Conservation (phyloP, 2,888 invertebrate genomes). For the Protophormia terraenovae region DNA sequence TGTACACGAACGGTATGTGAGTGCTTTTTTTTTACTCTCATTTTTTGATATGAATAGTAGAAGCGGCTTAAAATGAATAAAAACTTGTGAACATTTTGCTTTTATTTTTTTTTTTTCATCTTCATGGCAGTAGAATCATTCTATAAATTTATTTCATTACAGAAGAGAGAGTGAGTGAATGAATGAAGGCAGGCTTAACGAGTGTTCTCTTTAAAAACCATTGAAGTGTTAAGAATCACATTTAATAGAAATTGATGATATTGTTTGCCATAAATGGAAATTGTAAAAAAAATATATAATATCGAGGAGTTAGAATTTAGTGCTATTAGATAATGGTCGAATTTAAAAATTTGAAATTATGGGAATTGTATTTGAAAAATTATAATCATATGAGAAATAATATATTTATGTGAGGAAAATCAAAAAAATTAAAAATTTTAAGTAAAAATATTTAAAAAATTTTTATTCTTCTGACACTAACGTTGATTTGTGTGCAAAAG, state of each 20-base stretch:
- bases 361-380: no score
- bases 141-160: conserved; percentile 11
- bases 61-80: conserved; percentile 21
- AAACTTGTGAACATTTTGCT: conserved; percentile 45
- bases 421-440: no score
- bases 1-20: not conserved
- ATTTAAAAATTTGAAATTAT: no score
- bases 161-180: conserved; percentile 15
- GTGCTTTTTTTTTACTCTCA: not conserved
- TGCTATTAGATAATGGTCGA: not conserved
- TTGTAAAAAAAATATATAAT: not conserved
- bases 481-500: no score
- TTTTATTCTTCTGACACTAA: no score
- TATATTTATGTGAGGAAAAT: no score
- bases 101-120: conserved; percentile 41
- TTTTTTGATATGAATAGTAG: conserved; percentile 11
- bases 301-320: not conserved
- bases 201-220: conserved; percentile 52
- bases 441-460: no score
- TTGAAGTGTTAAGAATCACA: conserved; percentile 58
- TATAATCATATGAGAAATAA: no score
- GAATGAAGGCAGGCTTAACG: conserved; percentile 39
- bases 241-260: conserved; percentile 63
- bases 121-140: conserved; percentile 10
- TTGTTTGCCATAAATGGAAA: conserved; percentile 24